Evolutionary conservation across 2,888 invertebrate genomes (phyloP), one percentile per base, ranked within the genome.

Genomic region (Hofmannophila pseudospretella): DNA sequence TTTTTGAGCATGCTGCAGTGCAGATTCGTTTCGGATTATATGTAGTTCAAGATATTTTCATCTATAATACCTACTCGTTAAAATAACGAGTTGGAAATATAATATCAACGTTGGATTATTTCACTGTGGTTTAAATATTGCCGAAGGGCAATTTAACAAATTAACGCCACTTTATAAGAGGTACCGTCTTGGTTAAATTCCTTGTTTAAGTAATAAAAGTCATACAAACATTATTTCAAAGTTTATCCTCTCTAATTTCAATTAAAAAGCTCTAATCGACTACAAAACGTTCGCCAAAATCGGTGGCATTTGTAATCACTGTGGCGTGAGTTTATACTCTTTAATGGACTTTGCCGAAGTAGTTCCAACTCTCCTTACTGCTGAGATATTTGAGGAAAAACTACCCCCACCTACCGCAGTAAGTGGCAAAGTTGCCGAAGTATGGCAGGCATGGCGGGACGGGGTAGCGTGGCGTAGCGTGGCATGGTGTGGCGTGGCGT

Each of bases 301-400:
- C 72, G 70, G 68, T 54, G 65, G 76, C 73, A 77, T 80, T 82
- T 76, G 80, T 85, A 82, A 82, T 80, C 76, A 74, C 72, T 65
- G 63, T 70, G 65, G 73, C 68, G 66, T 72, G 72, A 79, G 79
- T 79, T 84, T 80, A 75, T 84, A 80, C 76, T 79, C 74, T 79
- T 81, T 82, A 85, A 85, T 85, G 82, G 81, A 84, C 81, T 85
- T 78, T 74, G 69, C 58, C 68, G 74, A 85, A 84, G 81, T 84
- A 82, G 79, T 84, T 82, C 63, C 73, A 82, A 84, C 82, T 81
- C 82, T 84, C 80, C 75, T 84, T 84, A 85, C 74, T 70, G 75
- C 67, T 78, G 79, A 82, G 82, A 85, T 84, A 84, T 84, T 84
- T 82, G 79, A 78, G 78, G 82, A 85, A 85, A 85, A 86, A 84